A percentile compares a stretch with the other conserved stretches of the same genome.
Conservation (phyloP, 2,797 vertebrate genomes). For the Myotis myotis region DNA sequence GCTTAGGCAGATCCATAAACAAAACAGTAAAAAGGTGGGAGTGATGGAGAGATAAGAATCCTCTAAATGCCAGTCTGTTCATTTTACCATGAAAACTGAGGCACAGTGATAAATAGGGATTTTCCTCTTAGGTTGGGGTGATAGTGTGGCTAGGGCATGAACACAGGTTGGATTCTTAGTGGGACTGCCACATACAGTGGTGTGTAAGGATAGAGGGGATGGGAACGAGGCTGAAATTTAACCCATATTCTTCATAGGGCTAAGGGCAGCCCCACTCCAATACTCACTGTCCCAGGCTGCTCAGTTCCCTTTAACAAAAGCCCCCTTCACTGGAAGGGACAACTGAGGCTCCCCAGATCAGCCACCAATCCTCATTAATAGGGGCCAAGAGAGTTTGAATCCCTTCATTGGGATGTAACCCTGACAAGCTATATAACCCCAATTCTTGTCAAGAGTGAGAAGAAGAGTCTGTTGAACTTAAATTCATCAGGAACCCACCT, state of each 20-base stretch:
- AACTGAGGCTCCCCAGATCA: neutral
- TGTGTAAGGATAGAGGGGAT: neutral
- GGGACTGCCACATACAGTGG: neutral
- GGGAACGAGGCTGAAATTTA: neutral
- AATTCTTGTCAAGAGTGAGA: neutral
- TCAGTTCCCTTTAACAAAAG: neutral
- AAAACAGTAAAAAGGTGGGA: neutral
- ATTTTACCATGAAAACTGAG: neutral
- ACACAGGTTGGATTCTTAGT: neutral
- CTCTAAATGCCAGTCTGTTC: neutral
- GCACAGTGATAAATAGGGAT: neutral
- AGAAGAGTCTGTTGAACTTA: conserved; percentile 2
- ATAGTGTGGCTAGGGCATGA: neutral
- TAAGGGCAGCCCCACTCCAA: neutral
- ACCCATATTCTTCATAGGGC: neutral
- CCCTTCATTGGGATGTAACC: neutral
- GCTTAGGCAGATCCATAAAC: neutral
- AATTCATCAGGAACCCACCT: neutral
- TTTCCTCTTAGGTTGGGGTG: neutral
- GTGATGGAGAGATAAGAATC: neutral
- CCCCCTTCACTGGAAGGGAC: neutral
- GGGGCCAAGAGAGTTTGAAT: neutral
- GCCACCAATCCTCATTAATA: neutral
- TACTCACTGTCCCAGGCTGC: neutral
- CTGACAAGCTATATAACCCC: neutral